These are phyloP conservation scores for Podilymbus podiceps DNA, from an alignment of 2,113 vertebrate species.

Conservation along the genomic window DNA sequence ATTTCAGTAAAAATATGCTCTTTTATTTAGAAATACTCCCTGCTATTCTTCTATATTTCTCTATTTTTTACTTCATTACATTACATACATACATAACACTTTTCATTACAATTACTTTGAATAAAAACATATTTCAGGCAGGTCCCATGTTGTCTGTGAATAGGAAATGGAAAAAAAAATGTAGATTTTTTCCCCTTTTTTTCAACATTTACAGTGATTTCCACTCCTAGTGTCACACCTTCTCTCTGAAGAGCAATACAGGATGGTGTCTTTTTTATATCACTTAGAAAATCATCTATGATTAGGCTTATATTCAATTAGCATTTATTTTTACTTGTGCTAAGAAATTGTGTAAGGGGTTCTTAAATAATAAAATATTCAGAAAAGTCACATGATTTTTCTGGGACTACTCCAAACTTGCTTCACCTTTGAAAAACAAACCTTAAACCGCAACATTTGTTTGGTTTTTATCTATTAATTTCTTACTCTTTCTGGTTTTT, in stretches of 20 bases:
- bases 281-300: neutral
- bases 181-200: neutral
- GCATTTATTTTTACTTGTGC: neutral
- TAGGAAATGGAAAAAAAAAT: neutral
- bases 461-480: neutral
- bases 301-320: neutral
- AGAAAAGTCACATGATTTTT: neutral
- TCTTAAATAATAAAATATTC: conserved; percentile 4
- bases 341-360: neutral
- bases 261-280: neutral
- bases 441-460: neutral
- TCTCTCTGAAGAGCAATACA: neutral
- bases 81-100: accelerated
- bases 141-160: neutral
- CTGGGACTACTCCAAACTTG: neutral
- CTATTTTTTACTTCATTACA: no score
- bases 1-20: neutral
- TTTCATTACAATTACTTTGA: neutral
- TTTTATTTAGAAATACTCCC: neutral
- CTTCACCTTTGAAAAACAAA: neutral
- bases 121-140: neutral
- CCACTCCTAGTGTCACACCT: neutral
- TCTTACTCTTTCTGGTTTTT: neutral
- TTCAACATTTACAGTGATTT: neutral
- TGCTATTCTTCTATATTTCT: neutral